A percentile compares a stretch with the other conserved stretches of the same genome.
These are phyloP conservation scores for Parapsyche elsis DNA, from an alignment of 1,140 invertebrate genomes.

Conservation along the genomic window DNA sequence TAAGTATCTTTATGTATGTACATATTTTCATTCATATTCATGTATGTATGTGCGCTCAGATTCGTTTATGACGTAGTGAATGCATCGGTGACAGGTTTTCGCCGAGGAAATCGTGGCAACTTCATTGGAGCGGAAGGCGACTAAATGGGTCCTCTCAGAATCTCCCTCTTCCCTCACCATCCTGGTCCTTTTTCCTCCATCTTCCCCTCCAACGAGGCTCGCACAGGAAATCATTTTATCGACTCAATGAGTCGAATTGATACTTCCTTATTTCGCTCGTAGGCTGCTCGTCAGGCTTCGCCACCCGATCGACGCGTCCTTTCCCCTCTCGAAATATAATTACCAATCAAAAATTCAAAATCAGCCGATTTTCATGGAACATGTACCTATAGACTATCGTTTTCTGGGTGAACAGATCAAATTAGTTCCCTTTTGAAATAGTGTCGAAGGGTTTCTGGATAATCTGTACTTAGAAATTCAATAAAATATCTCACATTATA, in stretches of 20 bases:
- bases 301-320: neutral
- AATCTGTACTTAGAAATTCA: too few relatives aligned
- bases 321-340: neutral
- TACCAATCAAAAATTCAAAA: slow-evolving; percentile 8
- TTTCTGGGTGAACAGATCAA: neutral
- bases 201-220: neutral
- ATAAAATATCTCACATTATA: too few relatives aligned
- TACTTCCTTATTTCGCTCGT: slow-evolving; percentile 53
- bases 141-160: slow-evolving; percentile 40
- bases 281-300: slow-evolving; percentile 24
- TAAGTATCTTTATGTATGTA: too few relatives aligned
- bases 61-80: slow-evolving; percentile 42
- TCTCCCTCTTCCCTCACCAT: slow-evolving; percentile 14
- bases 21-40: neutral
- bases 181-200: neutral
- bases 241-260: slow-evolving; percentile 56
- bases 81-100: slow-evolving; percentile 35
- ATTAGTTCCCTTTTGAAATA: too few relatives aligned
- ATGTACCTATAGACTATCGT: too few relatives aligned
- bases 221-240: slow-evolving; percentile 55
- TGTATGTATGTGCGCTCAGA: slow-evolving; percentile 12
- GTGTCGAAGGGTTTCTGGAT: neutral
- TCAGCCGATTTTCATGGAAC: too few relatives aligned
- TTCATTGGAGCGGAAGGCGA: slow-evolving; percentile 41
- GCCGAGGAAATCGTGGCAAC: neutral